These are phyloP conservation scores for Armadillidium nasatum DNA, from an alignment of 1,140 invertebrate species.

Conservation along the genomic window DNA sequence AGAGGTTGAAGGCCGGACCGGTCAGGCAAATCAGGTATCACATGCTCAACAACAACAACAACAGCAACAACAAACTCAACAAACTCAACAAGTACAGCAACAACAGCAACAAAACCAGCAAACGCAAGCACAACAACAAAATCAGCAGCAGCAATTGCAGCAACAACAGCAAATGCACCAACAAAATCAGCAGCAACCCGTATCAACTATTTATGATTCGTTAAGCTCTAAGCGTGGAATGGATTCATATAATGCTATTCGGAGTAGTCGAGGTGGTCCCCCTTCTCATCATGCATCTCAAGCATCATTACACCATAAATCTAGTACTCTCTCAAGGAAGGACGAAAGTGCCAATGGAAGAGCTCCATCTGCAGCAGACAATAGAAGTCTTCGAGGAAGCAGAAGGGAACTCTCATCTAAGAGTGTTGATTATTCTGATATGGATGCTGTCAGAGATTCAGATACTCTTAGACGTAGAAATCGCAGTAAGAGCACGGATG, in stretches of 20 bases:
- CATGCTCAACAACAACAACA: conserved; percentile 21
- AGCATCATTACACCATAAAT: conserved; percentile 43
- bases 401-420: conserved; percentile 52
- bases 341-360: conserved; percentile 31
- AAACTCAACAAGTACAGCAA: conserved; percentile 21
- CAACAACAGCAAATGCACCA: conserved; percentile 27
- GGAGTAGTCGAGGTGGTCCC: conserved; percentile 26
- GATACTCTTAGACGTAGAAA: conserved; percentile 54
- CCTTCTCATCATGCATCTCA: conserved; percentile 42
- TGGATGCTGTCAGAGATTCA: conserved; percentile 57
- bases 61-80: conserved; percentile 17
- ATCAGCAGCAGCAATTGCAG: conserved; percentile 24
- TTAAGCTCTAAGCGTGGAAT: conserved; percentile 45
- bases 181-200: conserved; percentile 23
- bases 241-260: conserved; percentile 49
- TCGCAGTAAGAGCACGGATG: conserved; percentile 80
- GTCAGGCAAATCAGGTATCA: conserved; percentile 46
- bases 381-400: conserved; percentile 41
- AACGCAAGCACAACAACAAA: conserved; percentile 21
- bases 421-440: conserved; percentile 69
- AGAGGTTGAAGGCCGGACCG: conserved; percentile 40
- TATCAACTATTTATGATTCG: conserved; percentile 27
- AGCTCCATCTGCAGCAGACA: conserved; percentile 51
- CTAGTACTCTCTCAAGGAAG: conserved; percentile 32
- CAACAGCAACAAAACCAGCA: conserved; percentile 27